Conservation (phyloP, 1,140 invertebrate species). For the Ylistrum balloti region DNA sequence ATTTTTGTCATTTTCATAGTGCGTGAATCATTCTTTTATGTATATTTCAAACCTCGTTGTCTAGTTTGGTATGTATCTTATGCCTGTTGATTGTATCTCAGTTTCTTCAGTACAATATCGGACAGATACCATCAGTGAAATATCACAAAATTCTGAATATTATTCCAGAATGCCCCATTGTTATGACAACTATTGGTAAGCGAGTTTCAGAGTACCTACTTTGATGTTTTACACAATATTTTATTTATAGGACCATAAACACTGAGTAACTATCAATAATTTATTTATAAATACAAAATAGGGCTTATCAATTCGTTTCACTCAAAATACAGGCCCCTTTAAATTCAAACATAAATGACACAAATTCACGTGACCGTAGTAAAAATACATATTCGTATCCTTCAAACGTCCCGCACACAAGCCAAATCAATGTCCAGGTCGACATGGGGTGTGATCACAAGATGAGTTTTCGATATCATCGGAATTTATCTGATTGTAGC, state of each 20-base stretch:
- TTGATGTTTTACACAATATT: neutral
- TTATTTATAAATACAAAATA: neutral
- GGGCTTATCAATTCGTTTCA: neutral
- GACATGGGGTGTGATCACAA: conserved; percentile 13
- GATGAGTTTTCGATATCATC: neutral
- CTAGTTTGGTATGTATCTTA: neutral
- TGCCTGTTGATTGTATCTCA: neutral
- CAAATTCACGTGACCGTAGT: neutral
- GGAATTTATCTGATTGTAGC: neutral
- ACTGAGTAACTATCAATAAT: neutral
- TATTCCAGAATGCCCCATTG: neutral
- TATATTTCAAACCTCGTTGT: neutral
- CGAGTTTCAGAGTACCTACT: too few relatives aligned
- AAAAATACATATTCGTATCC: neutral
- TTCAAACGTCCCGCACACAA: neutral
- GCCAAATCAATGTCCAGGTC: conserved; percentile 8
- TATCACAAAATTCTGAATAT: neutral
- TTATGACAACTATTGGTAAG: neutral
- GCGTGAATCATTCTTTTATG: neutral
- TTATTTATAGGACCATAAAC: neutral
- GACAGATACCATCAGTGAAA: neutral
- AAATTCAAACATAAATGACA: neutral
- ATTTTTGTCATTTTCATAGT: conserved; percentile 40
- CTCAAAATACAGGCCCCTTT: neutral
- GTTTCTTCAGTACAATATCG: neutral